These are phyloP conservation scores for Patiria pectinifera DNA, from an alignment of 53 echinoderm and acorn worm genomes.

Conservation along the genomic window DNA sequence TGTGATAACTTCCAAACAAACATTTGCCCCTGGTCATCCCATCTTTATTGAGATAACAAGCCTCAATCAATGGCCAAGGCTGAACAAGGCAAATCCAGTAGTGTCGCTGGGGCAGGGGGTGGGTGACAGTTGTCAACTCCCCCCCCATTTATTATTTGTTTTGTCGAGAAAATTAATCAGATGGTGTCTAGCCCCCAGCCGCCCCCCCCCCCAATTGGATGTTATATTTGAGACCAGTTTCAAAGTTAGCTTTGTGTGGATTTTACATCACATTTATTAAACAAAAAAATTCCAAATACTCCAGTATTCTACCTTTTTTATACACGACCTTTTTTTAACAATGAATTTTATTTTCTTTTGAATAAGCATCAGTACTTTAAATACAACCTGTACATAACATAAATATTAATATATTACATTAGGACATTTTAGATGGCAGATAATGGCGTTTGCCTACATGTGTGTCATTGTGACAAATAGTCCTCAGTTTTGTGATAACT, in stretches of 20 bases:
- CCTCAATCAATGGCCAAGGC: too few species aligned
- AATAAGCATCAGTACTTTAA: not conserved
- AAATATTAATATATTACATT: not conserved
- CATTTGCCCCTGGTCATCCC: too few species aligned
- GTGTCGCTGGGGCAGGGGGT: constrained; percentile 15
- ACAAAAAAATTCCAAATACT: not conserved
- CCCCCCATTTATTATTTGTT: too few species aligned
- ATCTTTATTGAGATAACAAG: too few species aligned
- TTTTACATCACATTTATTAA: not conserved
- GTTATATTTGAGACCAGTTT: too few species aligned
- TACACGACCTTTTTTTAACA: not conserved
- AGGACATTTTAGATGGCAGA: not conserved
- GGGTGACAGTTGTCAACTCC: not conserved
- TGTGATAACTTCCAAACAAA: not conserved
- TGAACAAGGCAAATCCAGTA: not conserved
- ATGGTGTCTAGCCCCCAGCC: too few species aligned
- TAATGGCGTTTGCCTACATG: not conserved
- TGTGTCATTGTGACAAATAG: not conserved
- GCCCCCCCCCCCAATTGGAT: too few species aligned
- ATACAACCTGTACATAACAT: not conserved
- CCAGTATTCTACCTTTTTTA: not conserved
- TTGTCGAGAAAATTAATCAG: too few species aligned
- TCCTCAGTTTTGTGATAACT: not conserved
- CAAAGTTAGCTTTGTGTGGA: not conserved
- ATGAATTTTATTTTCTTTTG: not conserved